phyloP scores from a whole-genome alignment of 37 sponge, comb jelly and placozoan genomes.

The Halichondria panicea region DNA sequence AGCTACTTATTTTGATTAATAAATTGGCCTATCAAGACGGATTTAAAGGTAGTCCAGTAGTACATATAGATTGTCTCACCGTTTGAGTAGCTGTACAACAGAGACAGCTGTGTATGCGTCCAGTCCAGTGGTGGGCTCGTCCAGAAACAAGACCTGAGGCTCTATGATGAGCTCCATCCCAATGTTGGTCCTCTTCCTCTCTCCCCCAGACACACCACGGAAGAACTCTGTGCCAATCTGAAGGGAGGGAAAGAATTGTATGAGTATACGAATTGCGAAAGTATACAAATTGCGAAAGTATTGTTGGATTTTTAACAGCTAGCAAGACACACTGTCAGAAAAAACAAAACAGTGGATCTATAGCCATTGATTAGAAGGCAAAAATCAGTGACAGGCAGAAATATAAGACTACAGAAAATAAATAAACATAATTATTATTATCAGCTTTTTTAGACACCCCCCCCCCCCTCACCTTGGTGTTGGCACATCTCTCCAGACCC shows the following conservation, averaged over 20 bases:
- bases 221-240: slow-evolving; percentile 80
- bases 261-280: no score
- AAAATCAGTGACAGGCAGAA: neutral
- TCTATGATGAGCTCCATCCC: slow-evolving; percentile 91
- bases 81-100: slow-evolving; percentile 69
- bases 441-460: neutral
- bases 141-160: slow-evolving; percentile 82
- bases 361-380: no score
- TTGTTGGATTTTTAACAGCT: no score
- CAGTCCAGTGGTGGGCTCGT: slow-evolving; percentile 92
- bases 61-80: no score
- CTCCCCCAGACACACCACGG: slow-evolving; percentile 88
- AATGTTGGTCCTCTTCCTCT: slow-evolving; percentile 89
- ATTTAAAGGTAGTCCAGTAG: no score
- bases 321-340: no score
- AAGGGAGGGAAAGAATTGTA: no score
- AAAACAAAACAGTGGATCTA: no score
- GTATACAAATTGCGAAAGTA: no score
- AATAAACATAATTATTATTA: neutral
- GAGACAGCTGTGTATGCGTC: slow-evolving; percentile 84
- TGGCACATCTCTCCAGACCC: slow-evolving; percentile 45
- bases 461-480: slow-evolving; percentile 30
- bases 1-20: no score
- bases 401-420: neutral
- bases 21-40: no score